phyloP scores from a whole-genome alignment of 2,797 vertebrate species.

The Coregonus sp. region DNA sequence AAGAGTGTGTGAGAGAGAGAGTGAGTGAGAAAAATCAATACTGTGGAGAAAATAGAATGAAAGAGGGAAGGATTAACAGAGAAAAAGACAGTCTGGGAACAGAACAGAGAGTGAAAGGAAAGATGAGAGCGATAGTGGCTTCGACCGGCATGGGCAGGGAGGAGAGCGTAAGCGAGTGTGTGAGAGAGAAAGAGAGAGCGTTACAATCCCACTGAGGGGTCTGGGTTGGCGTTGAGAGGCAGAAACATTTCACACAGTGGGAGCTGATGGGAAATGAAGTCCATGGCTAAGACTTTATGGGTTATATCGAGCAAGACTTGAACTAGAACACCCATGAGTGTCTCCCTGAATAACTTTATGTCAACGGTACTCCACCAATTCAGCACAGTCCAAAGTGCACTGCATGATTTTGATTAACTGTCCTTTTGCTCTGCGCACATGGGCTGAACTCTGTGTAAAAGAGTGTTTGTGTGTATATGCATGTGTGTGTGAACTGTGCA shows the following conservation, averaged over 20 bases:
- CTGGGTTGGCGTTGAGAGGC: conserved; percentile 34
- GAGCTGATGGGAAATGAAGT: conserved; percentile 52
- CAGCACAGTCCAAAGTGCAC: conserved; percentile 51
- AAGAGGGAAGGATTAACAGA: conserved; percentile 39
- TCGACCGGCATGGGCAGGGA: conserved; percentile 37
- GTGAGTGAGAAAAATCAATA: background rate
- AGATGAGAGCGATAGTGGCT: conserved; percentile 9
- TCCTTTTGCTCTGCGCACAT: conserved; percentile 53
- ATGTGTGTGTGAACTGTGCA: conserved; percentile 24
- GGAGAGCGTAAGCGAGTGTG: conserved; percentile 13
- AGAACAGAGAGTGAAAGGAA: background rate
- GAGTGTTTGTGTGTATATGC: conserved; percentile 12
- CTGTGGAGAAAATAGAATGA: conserved; percentile 24
- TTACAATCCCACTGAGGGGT: conserved; percentile 51
- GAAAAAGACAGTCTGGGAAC: conserved; percentile 2
- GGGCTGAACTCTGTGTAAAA: conserved; percentile 32
- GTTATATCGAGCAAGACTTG: conserved; percentile 44
- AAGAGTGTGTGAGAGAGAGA: too few relatives aligned
- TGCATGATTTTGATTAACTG: conserved; percentile 35
- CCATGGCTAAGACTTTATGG: conserved; percentile 34
- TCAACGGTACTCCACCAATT: conserved; percentile 29
- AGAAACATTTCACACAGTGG: conserved; percentile 38
- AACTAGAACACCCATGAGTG: conserved; percentile 48
- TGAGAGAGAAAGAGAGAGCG: conserved; percentile 39
- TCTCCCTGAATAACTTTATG: conserved; percentile 33